A percentile compares a stretch with the other conserved stretches of the same genome.
These are phyloP conservation scores for Metacarcinus magister DNA, from an alignment of 2,888 invertebrate genomes.

Conservation along the genomic window DNA sequence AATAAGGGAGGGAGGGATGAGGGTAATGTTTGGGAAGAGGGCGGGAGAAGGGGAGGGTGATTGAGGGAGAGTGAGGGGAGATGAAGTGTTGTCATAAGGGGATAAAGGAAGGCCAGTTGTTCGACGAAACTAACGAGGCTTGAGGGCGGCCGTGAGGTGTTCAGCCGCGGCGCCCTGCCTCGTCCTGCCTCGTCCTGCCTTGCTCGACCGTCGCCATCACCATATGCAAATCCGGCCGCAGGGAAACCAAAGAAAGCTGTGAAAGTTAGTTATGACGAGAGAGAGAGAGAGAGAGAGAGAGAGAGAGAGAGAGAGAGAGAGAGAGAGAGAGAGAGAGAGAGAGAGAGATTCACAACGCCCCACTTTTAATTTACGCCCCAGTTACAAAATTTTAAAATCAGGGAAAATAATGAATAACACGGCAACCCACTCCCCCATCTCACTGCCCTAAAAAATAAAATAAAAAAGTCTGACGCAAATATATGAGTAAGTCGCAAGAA, in stretches of 20 bases:
- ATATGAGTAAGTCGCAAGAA: background rate
- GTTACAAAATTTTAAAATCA: background rate
- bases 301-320: constrained; percentile 39
- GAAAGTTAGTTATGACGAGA: constrained; percentile 19
- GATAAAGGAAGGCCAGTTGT: constrained; percentile 7
- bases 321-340: background rate
- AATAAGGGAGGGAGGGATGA: background rate
- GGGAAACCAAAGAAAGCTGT: background rate
- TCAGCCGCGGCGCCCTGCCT: background rate
- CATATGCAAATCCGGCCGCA: background rate
- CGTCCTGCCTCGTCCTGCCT: background rate
- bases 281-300: constrained; percentile 10
- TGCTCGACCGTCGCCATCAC: background rate
- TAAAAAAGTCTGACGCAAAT: background rate
- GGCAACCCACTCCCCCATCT: background rate
- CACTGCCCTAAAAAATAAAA: background rate
- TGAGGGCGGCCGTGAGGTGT: background rate
- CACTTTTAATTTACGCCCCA: background rate
- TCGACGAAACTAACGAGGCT: background rate
- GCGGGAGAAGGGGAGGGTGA: background rate
- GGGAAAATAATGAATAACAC: background rate
- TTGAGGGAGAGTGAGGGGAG: background rate
- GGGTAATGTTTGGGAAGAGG: constrained; percentile 5
- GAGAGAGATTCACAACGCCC: background rate
- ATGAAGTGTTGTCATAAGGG: constrained; percentile 7